Evolutionary conservation across 2,113 vertebrate species (phyloP).

Genomic region (Petrocephalus microphthalmus): DNA sequence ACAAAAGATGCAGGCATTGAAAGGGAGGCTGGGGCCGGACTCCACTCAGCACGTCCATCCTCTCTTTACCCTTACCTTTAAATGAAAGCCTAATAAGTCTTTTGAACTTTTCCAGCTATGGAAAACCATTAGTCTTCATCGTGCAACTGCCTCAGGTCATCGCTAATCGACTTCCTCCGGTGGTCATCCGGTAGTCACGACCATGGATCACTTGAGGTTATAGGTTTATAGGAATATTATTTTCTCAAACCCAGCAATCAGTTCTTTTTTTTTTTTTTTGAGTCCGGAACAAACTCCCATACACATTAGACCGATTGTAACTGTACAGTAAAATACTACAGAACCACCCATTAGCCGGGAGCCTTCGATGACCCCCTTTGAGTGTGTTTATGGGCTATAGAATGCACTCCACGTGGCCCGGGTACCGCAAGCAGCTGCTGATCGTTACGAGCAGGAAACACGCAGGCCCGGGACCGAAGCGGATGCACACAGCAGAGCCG

Average conservation of each 20-base stretch:
- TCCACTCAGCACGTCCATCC: not conserved
- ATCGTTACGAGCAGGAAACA: constrained; percentile 52
- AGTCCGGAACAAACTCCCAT: not conserved
- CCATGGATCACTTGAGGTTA: not conserved
- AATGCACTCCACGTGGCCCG: constrained; percentile 36
- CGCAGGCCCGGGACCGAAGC: constrained; percentile 42
- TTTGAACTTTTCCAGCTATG: constrained; percentile 21
- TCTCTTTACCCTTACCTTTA: not conserved
- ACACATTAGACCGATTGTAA: not conserved
- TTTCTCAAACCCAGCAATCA: not conserved
- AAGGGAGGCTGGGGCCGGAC: not conserved
- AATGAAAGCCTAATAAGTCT: not conserved
- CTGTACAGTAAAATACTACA: not conserved
- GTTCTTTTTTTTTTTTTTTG: not conserved
- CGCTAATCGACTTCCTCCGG: not conserved
- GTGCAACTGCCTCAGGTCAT: not conserved
- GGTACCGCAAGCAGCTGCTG: constrained; percentile 55
- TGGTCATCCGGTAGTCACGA: not conserved
- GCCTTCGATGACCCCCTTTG: not conserved
- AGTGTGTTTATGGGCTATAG: constrained; percentile 29
- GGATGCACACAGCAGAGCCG: constrained; percentile 48
- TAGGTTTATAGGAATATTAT: not conserved
- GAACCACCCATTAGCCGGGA: not conserved
- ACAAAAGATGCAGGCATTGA: not conserved
- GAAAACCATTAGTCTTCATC: constrained; percentile 22